Evolutionary conservation across 2,113 vertebrate species (phyloP).

Genomic region (Nothobranchius kuhntae): DNA sequence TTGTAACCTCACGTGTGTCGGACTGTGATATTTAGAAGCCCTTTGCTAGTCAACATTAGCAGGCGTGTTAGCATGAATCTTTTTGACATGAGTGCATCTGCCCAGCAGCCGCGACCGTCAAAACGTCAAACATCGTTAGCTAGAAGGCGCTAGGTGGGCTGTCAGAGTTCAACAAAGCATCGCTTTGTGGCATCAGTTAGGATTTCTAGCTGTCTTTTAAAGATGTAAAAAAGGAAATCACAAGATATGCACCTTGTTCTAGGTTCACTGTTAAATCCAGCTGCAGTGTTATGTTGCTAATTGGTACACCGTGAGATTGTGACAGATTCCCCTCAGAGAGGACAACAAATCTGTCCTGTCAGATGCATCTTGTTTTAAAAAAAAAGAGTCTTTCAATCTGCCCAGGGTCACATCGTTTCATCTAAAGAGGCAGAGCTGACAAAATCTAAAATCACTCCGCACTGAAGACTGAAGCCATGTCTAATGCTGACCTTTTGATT

Average conservation of each 20-base stretch:
- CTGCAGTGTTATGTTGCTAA: slow-evolving; percentile 6
- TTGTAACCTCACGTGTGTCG: slow-evolving; percentile 8
- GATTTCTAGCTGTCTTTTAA: neutral
- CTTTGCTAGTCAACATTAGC: slow-evolving; percentile 53
- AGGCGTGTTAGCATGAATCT: slow-evolving; percentile 53
- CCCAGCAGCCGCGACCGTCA: slow-evolving; percentile 38
- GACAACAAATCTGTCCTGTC: slow-evolving; percentile 29
- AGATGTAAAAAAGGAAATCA: slow-evolving; percentile 2
- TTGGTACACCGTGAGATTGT: slow-evolving; percentile 1
- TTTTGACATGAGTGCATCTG: slow-evolving; percentile 53
- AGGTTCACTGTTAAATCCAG: neutral
- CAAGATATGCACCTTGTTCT: neutral
- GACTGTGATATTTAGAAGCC: neutral
- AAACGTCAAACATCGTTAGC: slow-evolving; percentile 56
- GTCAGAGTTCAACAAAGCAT: slow-evolving; percentile 24
- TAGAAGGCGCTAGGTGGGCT: slow-evolving; percentile 31
- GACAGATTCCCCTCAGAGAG: slow-evolving; percentile 4
- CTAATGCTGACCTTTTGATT: slow-evolving; percentile 17
- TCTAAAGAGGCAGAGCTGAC: slow-evolving; percentile 38
- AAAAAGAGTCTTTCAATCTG: slow-evolving; percentile 30
- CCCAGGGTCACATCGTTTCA: slow-evolving; percentile 38
- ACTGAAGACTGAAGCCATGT: slow-evolving; percentile 11
- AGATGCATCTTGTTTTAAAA: slow-evolving; percentile 20
- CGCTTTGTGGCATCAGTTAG: neutral
- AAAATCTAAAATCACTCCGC: slow-evolving; percentile 8